Evolutionary conservation across 2,888 invertebrate species (phyloP), one percentile per base, ranked within the genome.

Genomic region (Penaeus monodon): DNA sequence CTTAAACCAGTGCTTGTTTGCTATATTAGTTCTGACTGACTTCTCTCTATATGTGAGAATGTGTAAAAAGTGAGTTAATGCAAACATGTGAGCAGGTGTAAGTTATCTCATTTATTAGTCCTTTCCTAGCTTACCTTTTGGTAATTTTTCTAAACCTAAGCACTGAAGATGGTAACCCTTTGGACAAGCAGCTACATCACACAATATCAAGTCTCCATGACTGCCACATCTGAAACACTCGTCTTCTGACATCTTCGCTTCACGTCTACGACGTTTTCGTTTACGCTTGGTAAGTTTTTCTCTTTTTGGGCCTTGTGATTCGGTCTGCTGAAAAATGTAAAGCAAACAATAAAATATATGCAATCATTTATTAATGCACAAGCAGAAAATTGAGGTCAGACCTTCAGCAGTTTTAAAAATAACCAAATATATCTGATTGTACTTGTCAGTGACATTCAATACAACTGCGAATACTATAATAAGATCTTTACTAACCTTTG

Each of bases 111-210:
- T 57, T 44, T 22, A 17, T 17, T 29, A n/a, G 6, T 49, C 0
- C 17, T 64, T 33, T 38, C 2, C 4, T 24, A 49, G 63, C 91
- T 91, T 91, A 93, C 94, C 94, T 91, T 92, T 91, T 0, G 94
- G 94, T 70, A 93, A 92, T 89, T 92, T 92, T 38, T 92, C 91
- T 33, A 93, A 91, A 22, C 92, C 92, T 2, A 94, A 91, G 91
- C 94, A 94, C 85, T 92, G 91, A 2, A 93, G 91, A 91, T 94
- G 94, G 91, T 94, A 94, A 57, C 92, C 93, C 91, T 94, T 94
- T 4, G 93, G 92, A 91, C 94, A 94, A 20, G 91, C 91, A 81
- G 92, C 91, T 76, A 92, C 92, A 91, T 94, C 93, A 91, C 94
- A 94, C 91, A 93, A 92, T 29, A 94, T 91, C 76, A 94, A 91